These are phyloP conservation scores for Lutjanus erythropterus DNA, from an alignment of 2,113 vertebrate genomes.

Conservation along the genomic window DNA sequence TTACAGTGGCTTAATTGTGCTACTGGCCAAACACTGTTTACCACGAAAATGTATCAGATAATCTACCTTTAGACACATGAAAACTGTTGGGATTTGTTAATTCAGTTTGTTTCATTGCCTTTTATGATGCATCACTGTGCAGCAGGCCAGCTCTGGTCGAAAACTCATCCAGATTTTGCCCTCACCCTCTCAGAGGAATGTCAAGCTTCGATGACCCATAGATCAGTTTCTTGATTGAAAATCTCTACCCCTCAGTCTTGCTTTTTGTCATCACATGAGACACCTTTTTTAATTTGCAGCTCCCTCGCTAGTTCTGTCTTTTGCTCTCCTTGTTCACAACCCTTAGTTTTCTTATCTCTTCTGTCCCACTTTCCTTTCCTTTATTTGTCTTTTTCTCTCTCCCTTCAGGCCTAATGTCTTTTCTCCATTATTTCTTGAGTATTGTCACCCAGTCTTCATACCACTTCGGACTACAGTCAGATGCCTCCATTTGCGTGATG, in stretches of 20 bases:
- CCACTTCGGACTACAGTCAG: not conserved
- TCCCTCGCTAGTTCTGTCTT: not conserved
- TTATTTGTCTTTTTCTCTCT: not conserved
- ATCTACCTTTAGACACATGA: not conserved
- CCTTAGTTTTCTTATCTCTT: constrained; percentile 21
- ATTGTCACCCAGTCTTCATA: constrained; percentile 12
- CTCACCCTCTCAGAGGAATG: not conserved
- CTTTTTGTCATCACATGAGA: not conserved
- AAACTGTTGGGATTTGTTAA: not conserved
- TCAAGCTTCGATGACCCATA: constrained; percentile 1
- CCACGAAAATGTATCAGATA: not conserved
- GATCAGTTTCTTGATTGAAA: constrained; percentile 37
- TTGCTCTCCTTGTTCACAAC: constrained; percentile 5
- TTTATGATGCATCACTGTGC: not conserved
- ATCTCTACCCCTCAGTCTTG: constrained; percentile 7
- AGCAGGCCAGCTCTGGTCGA: constrained; percentile 9
- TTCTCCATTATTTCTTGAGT: constrained; percentile 32
- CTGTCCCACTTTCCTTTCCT: constrained; percentile 22
- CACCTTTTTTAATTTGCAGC: not conserved
- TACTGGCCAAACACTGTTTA: not conserved
- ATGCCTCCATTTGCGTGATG: constrained; percentile 38
- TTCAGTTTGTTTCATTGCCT: not conserved
- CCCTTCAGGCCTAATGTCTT: constrained; percentile 5
- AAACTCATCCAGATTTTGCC: constrained; percentile 14
- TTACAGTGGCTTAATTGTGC: not conserved